Evolutionary conservation across 2,888 invertebrate species (phyloP), one percentile per base, ranked within the genome.

Genomic region (Calliopum simillimum): DNA sequence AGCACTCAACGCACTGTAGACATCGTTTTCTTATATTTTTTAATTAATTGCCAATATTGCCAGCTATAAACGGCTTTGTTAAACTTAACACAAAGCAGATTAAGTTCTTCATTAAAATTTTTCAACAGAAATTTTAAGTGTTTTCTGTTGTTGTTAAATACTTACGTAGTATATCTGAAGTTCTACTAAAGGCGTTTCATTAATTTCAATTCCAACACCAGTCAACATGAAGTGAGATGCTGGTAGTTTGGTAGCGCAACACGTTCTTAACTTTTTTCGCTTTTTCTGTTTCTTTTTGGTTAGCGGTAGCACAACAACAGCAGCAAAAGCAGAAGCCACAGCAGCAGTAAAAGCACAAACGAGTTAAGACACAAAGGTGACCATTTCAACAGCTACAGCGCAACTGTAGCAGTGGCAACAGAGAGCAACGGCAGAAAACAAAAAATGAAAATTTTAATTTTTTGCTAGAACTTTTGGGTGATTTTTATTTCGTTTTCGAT

Each of bases 151-250:
- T n/a, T 49, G 49, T n/a, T 49, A 0, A 12, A 46, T 13, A 12
- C 46, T 49, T 19, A 6, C 16, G 4, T 53, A 19, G 4, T n/a
- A 12, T 33, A 33, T 33, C 33, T 33, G 33, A 33, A 33, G 33
- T 41, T 58, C 56, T 41, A 12, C 33, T 58, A 75, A 75, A 75
- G 76, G 74, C 74, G 74, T 76, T 76, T 75, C 75, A 75, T 76
- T 76, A 76, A 77, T 76, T 75, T 70, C 73, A 71, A 74, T 73
- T 73, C 68, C 67, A 74, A 76, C 64, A 61, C 53, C 70, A 58
- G 33, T n/a, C 49, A 49, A 19, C 49, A n/a, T n/a, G 19, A 33
- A 33, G 49, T 49, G 49, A 49, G n/a, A n/a, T n/a, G 16, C 25
- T 53, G 41, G 13, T 33, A n/a, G 33, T 14, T 44, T 65, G 55